Evolutionary conservation across 2,113 vertebrate species (phyloP).

Genomic region (Tyrannus savana): DNA sequence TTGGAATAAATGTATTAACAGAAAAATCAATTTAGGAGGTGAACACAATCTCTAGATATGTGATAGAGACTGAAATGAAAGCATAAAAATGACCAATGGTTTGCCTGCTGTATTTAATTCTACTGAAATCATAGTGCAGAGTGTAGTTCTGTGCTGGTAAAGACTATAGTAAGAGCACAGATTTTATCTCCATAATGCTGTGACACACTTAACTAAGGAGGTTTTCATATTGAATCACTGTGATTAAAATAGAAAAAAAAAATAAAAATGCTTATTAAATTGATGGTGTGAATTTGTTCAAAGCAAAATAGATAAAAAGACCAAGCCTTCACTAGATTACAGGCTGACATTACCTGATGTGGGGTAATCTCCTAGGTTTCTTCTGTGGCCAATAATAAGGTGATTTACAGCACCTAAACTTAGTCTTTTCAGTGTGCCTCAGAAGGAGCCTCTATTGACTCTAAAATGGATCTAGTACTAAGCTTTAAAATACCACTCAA

Average conservation of each 20-base stretch:
- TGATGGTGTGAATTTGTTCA: background rate
- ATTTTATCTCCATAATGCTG: background rate
- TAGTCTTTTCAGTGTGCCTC: background rate
- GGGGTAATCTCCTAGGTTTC: background rate
- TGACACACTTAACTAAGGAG: background rate
- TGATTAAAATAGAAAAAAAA: background rate
- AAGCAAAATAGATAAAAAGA: background rate
- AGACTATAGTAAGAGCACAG: background rate
- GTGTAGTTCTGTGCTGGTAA: background rate
- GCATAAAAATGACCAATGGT: background rate
- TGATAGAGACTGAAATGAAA: background rate
- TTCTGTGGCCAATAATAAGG: background rate
- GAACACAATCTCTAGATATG: background rate
- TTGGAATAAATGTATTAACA: background rate
- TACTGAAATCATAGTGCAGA: background rate
- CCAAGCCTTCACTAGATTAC: background rate
- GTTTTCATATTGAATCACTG: background rate
- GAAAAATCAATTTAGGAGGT: background rate
- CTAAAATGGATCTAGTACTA: background rate
- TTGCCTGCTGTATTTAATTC: background rate
- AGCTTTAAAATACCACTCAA: background rate
- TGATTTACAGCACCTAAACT: background rate
- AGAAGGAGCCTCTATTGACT: background rate
- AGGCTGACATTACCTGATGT: background rate
- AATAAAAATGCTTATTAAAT: background rate